phyloP scores from a whole-genome alignment of 2,888 invertebrate genomes.

The Mallateleia sp. region DNA sequence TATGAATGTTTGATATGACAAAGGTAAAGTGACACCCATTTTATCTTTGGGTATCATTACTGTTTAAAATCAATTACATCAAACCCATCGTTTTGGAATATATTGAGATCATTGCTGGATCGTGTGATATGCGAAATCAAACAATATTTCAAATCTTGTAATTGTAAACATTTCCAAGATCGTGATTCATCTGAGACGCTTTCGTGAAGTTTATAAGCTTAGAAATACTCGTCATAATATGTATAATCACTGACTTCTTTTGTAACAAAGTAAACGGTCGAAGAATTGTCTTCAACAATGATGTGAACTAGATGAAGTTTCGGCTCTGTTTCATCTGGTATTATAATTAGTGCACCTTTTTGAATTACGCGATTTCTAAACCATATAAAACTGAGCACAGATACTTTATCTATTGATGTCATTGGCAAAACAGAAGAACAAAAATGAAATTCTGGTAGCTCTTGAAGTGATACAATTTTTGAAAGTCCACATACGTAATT shows the following conservation, averaged over 20 bases:
- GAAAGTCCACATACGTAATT: too few relatives aligned
- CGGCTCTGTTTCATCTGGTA: neutral
- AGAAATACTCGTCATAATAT: neutral
- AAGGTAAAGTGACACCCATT: too few relatives aligned
- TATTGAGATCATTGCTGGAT: too few relatives aligned
- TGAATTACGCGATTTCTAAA: neutral
- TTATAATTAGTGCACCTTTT: neutral
- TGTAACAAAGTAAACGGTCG: neutral
- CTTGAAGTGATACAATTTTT: too few relatives aligned
- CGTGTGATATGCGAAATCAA: neutral
- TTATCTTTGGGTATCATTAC: too few relatives aligned
- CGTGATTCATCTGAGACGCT: neutral
- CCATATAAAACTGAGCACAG: neutral
- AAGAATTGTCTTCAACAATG: neutral
- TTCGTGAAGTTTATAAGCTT: neutral
- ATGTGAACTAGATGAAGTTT: neutral
- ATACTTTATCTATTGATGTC: too few relatives aligned
- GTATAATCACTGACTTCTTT: neutral
- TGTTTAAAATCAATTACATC: too few relatives aligned
- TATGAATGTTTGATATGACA: too few relatives aligned
- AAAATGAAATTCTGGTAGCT: too few relatives aligned
- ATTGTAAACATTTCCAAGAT: neutral
- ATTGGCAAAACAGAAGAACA: too few relatives aligned
- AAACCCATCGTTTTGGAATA: neutral
- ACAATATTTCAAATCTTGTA: neutral